Conservation (phyloP, 2,113 vertebrate genomes). For the Glaucomys volans region DNA sequence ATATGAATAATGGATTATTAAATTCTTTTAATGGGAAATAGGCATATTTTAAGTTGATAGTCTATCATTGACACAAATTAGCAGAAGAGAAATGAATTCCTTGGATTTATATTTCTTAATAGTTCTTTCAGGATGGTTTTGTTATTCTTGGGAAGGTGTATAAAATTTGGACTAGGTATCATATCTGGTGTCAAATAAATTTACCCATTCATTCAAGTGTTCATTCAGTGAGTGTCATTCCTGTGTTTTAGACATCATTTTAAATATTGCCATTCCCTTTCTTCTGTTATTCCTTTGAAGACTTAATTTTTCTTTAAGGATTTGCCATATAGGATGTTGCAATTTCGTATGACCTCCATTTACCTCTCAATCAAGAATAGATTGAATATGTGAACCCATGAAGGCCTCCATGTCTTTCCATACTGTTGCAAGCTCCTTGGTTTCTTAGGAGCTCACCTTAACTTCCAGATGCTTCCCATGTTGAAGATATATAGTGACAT, state of each 20-base stretch:
- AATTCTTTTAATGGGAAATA: conserved; percentile 78
- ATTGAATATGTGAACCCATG: background rate
- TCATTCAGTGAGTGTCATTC: background rate
- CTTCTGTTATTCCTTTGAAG: background rate
- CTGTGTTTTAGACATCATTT: background rate
- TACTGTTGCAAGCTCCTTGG: background rate
- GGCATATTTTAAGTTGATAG: conserved; percentile 82
- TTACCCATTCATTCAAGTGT: background rate
- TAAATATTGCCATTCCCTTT: background rate
- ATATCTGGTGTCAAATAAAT: background rate
- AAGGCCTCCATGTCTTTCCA: background rate
- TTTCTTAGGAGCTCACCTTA: background rate
- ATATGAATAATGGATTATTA: conserved; percentile 77
- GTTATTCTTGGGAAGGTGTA: conserved; percentile 15
- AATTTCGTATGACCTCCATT: too few relatives aligned
- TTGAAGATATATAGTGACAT: background rate
- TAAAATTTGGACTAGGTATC: conserved; percentile 7
- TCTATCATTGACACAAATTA: conserved; percentile 80
- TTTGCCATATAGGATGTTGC: background rate
- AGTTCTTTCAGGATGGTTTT: conserved; percentile 62
- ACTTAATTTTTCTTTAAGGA: background rate
- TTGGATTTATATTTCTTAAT: conserved; percentile 69
- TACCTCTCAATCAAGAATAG: background rate
- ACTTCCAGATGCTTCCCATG: background rate
- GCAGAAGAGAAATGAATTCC: conserved; percentile 73